Base-by-base conservation (phyloP, 2,797 vertebrate species). In the Falco concolor region DNA sequence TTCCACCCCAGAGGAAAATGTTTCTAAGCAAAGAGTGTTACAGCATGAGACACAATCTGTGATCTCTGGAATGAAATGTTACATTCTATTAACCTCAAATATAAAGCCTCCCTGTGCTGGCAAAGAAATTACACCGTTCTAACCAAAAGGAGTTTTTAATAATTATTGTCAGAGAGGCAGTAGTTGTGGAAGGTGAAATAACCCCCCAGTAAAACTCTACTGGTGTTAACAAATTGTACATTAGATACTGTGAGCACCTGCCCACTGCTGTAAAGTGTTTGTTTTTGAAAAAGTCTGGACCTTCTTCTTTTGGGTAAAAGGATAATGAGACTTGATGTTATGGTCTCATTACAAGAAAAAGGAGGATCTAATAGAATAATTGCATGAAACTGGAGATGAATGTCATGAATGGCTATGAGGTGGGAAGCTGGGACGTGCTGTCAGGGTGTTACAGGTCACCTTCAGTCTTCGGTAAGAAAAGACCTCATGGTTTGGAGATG, bases 61-160 rank as follows among this genome's bases (percentile, higher is more conserved):
- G 86, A 89, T 93, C 69, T 82, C 63, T 94, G 81, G 52, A 92
- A 94, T 76, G 49, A 89, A 95, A 95, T 0, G 83, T 65, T 96
- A 83, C 85, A 47, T 95, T 96, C 92, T 92, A 93, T 97, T 97
- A 97, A 94, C 53, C 78, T 97, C 96, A 96, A 87, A 87, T 75
- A 76, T 11, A 93, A 96, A 90, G 60, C 32, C 42, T 86, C 49
- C 75, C 78, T 34, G 16, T 61, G 63, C 75, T 89, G 78, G 85
- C 81, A 74, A 79, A 78, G 34, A 93, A 94, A 91, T 50, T 56
- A 76, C 9, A 89, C 40, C 10, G 3, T 56, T 92, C 91, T 65
- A 87, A 77, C 42, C 64, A 90, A 84, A 70, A 16, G 8, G 25
- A 75, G 56, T 14, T 72, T 89, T 83, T 49, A 87, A 84, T 87